phyloP scores from a whole-genome alignment of 2,113 vertebrate species.

The Protobothrops flavoviridis region DNA sequence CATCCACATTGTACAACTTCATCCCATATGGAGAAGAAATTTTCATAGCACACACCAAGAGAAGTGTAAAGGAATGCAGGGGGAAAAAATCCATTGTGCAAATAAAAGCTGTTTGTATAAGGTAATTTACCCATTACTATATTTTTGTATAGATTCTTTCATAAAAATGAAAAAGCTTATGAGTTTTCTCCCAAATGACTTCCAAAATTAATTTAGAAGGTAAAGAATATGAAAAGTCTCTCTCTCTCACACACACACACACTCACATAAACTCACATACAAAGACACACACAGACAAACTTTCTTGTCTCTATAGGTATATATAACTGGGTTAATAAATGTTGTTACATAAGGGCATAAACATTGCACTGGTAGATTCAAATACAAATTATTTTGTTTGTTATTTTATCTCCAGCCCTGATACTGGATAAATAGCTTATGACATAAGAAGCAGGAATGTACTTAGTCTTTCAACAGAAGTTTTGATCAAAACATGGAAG shows the following conservation, averaged over 20 bases:
- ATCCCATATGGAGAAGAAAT: background rate
- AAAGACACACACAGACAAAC: background rate
- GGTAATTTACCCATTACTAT: background rate
- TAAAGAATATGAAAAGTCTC: background rate
- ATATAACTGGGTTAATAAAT: background rate
- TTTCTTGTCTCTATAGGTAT: background rate
- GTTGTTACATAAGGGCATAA: background rate
- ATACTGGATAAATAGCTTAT: background rate
- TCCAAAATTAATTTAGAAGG: background rate
- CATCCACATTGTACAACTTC: background rate
- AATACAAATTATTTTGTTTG: background rate
- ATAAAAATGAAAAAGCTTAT: background rate
- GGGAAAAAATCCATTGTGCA: background rate
- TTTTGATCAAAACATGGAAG: background rate
- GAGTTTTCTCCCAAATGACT: background rate
- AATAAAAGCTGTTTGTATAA: background rate
- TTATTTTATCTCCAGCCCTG: background rate
- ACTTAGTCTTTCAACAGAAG: background rate
- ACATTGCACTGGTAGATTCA: background rate
- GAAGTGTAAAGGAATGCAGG: background rate
- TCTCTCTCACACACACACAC: background rate
- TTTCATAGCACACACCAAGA: background rate
- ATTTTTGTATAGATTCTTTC: background rate
- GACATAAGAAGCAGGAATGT: background rate
- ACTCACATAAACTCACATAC: background rate